Evolutionary conservation across 2,888 invertebrate species (phyloP).

Genomic region (Napeogenes sylphis): DNA sequence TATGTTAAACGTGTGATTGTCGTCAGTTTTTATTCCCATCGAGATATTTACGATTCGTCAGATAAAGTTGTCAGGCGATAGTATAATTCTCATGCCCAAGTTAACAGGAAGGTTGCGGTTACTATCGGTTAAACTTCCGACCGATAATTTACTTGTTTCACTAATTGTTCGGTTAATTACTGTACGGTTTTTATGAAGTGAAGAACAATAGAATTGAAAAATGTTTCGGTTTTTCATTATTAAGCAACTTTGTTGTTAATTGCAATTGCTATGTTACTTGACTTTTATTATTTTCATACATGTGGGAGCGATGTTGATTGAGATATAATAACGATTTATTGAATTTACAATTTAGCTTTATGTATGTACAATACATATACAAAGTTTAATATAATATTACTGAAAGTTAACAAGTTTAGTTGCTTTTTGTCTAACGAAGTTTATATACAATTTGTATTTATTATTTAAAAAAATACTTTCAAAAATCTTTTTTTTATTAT

Average conservation of each 20-base stretch:
- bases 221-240: conserved; percentile 2
- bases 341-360: too few species aligned
- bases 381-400: too few species aligned
- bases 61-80: conserved; percentile 25
- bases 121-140: conserved; percentile 19
- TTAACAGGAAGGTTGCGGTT: conserved; percentile 27
- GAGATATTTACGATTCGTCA: conserved; percentile 11
- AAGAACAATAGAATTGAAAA: conserved; percentile 1
- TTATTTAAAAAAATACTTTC: too few species aligned
- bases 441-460: too few species aligned
- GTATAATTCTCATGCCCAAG: conserved; percentile 24
- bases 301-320: background rate
- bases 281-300: background rate
- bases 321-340: background rate
- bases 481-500: too few species aligned
- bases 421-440: too few species aligned
- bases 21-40: conserved; percentile 2
- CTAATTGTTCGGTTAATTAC: conserved; percentile 24
- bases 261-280: background rate
- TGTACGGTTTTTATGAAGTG: conserved; percentile 8
- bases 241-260: conserved; percentile 4
- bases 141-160: conserved; percentile 26
- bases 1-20: conserved; percentile 1
- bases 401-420: too few species aligned
- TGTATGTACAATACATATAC: too few species aligned